Evolutionary conservation across 1,140 invertebrate genomes (phyloP), one percentile per base, ranked within the genome.

Genomic region (Arion vulgaris): DNA sequence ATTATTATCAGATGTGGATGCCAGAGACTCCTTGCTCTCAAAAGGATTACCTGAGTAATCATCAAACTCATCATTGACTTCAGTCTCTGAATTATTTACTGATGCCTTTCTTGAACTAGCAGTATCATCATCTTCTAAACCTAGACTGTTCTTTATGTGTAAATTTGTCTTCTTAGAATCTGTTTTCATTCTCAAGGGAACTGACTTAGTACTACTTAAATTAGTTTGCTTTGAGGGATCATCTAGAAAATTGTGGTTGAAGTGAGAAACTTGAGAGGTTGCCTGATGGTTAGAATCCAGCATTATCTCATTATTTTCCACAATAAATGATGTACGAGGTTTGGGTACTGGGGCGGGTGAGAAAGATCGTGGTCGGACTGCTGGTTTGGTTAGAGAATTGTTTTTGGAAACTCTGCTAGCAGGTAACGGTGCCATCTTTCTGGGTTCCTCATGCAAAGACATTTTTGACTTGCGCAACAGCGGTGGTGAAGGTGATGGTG

Each of bases 1-100:
- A 23, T 79, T 51, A 68, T 68, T 38, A n/a, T 77, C 74, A n/a
- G 38, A 32, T 15, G 15, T 57, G 26, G 5, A 28, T 28, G 49
- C 53, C n/a, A 32, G 53, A 19, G 74, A 2, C 1, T 4, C 19
- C 4, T 77, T n/a, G n/a, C n/a, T 57, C 19, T 28, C n/a, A 28
- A 49, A 11, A 66, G 36, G 32, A 66, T 38, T 57, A 39, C n/a
- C 32, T 11, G 77, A 34, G 17, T 53, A 32, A 11, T 79, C 38
- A 34, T 79, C 77, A 13, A n/a, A 45, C 36, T 80, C 79, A 34
- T 71, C 68, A 32, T 72, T 68, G n/a, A 39, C 68, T 39, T 80
- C 68, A 19, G 11, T n/a, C 51, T 49, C 66, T 41, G 68, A 80
- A 4, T 39, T 26, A 39, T 62, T 62, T 38, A 28, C 5, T 19